Evolutionary conservation across 2,113 vertebrate species (phyloP).

Genomic region (Salvelinus sp.): DNA sequence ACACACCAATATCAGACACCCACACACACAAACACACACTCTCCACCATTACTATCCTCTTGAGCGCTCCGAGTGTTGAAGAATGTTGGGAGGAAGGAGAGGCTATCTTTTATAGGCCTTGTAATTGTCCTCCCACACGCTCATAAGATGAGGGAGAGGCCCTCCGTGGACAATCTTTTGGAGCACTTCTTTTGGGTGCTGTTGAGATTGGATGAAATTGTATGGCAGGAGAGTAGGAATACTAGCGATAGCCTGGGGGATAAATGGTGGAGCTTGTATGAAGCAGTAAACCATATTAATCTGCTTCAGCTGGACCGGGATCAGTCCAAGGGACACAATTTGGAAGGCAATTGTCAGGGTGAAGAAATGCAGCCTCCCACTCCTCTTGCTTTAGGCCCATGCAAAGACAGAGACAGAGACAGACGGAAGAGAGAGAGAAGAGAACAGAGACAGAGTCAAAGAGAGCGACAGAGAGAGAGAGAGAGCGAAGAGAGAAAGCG

Average conservation of each 20-base stretch:
- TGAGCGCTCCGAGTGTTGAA: background rate
- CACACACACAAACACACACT: background rate
- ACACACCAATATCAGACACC: background rate
- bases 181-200: background rate
- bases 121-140: background rate
- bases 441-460: background rate
- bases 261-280: constrained; percentile 1
- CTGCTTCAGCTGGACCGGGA: constrained; percentile 2
- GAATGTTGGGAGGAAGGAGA: background rate
- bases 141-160: background rate
- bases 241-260: no score
- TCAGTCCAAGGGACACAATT: background rate
- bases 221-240: background rate
- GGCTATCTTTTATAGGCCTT: constrained; percentile 16
- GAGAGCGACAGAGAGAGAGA: no score
- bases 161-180: background rate
- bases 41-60: no score
- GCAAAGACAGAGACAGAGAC: no score
- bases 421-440: background rate
- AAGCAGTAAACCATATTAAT: background rate
- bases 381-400: no score
- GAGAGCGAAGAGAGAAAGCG: no score
- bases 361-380: background rate
- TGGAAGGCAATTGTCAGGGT: constrained; percentile 1
- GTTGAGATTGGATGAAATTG: constrained; percentile 17